Evolutionary conservation across 2,113 vertebrate species (phyloP).

Genomic region (Cyanistes caeruleus): DNA sequence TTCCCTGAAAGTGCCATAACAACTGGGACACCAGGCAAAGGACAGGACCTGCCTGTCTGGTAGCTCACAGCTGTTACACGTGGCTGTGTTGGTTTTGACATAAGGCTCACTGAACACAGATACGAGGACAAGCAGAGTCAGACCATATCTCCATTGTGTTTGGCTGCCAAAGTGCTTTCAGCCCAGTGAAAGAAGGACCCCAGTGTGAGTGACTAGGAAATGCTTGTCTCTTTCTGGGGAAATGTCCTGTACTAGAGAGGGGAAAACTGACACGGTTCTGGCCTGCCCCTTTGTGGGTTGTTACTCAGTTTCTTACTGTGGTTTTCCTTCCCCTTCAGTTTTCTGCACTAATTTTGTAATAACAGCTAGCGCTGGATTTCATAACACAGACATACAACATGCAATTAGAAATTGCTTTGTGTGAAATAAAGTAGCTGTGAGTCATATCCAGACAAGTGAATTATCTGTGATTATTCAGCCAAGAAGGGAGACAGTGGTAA

Average conservation of each 20-base stretch:
- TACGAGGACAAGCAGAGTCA: not conserved
- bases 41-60: not conserved
- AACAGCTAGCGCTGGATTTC: constrained; percentile 23
- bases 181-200: not conserved
- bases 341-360: constrained; percentile 63
- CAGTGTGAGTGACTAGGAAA: not conserved
- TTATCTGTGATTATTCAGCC: constrained; percentile 62
- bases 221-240: not conserved
- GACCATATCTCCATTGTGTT: not conserved
- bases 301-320: not conserved
- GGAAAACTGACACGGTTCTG: not conserved
- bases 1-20: not conserved
- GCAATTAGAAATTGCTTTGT: constrained; percentile 66
- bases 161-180: not conserved
- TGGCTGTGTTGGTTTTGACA: not conserved
- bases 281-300: not conserved
- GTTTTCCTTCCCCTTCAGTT: constrained; percentile 31
- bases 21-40: not conserved
- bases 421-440: constrained; percentile 63
- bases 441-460: constrained; percentile 66
- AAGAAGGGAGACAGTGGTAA: constrained; percentile 30
- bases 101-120: not conserved
- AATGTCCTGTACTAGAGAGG: not conserved
- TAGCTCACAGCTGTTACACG: not conserved
- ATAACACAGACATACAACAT: constrained; percentile 60